Evolutionary conservation across 2,113 vertebrate genomes (phyloP), one percentile per base, ranked within the genome.

Genomic region (Lutjanus erythropterus): DNA sequence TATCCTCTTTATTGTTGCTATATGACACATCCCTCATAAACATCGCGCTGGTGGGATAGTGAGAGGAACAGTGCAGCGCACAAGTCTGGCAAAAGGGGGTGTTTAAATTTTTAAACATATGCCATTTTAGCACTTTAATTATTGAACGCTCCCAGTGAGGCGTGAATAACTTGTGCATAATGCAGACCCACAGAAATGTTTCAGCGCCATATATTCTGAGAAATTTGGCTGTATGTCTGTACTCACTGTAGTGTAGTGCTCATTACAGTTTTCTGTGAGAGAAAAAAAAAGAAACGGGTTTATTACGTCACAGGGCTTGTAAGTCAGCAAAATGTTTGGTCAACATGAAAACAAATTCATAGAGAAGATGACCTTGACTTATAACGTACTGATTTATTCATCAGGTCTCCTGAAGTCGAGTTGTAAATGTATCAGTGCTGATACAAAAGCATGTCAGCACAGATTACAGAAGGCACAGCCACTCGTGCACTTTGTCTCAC

Each of bases 71-170:
- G 74, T 55, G 58, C 72, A 64, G 49, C 47, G 76, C 76, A 77
- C 75, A 65, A 75, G 74, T 84, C 73, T 65, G 23, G 84, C 68
- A 72, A 81, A 86, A 55, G 52, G 58, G 58, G 37, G 2, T 68
- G 71, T 87, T 93, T 91, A 83, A 91, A 92, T 90, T 91, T 91
- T 94, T 92, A 81, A 92, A 89, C 80, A 88, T 83, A 88, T 90
- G 84, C 90, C 92, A 92, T 94, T 94, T 94, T 90, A 88, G 78
- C 74, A 70, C 72, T 87, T 95, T 58, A 93, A 94, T 94, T 92
- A 94, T 94, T 94, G 88, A 94, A 78, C 5, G 33, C 58, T 64
- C 68, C 77, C 86, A 81, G 74, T 82, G 84, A 91, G 86, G 81
- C 75, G 47, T 89, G 89, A 91, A 82, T 86, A 90, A 83, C 82